Evolutionary conservation across 1,140 invertebrate species (phyloP), one percentile per base, ranked within the genome.

Genomic region (Daktulosphaira vitifoliae): DNA sequence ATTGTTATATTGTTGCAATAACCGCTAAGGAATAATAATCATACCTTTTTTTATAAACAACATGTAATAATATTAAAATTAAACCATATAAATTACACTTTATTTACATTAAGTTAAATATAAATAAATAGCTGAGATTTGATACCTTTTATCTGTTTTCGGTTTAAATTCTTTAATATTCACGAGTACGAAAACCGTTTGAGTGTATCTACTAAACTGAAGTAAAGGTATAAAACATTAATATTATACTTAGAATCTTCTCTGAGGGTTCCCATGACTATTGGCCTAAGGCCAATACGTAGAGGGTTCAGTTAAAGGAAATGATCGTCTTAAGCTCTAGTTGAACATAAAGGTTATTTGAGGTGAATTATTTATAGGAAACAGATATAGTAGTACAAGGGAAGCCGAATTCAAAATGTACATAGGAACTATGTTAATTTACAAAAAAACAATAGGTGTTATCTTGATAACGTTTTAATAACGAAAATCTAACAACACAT

Each of bases 341-440:
- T 46, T 2, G n/a, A 22, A 15, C 16, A 46, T 62, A 62, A 48
- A 39, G 56, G 56, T 33, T 48, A 48, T 48, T 26, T 16, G 44
- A 48, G 25, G 56, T 62, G 56, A 48, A 62, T 62, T 62, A 62
- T 62, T 48, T 62, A 59, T 46, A 62, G 42, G 42, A 16, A 62
- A 62, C 18, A 15, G 53, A 42, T 39, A 56, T 15, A 16, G 6
- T 25, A 26, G 25, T 56, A 37, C 22, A 48, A 62, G 23, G 56
- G 22, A 18, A 62, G 25, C 5, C 29, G n/a, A n/a, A n/a, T n/a
- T n/a, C n/a, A n/a, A n/a, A n/a, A n/a, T 33, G 29, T 33, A 33
- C 29, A 33, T 11, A 11, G 29, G 11, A 33, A 33, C 29, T 11
- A 11, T 29, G 16, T 23, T 29, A 25, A 20, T 46, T 16, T 7